Conservation (phyloP, 2,888 invertebrate genomes). For the Brachypterus glaber region DNA sequence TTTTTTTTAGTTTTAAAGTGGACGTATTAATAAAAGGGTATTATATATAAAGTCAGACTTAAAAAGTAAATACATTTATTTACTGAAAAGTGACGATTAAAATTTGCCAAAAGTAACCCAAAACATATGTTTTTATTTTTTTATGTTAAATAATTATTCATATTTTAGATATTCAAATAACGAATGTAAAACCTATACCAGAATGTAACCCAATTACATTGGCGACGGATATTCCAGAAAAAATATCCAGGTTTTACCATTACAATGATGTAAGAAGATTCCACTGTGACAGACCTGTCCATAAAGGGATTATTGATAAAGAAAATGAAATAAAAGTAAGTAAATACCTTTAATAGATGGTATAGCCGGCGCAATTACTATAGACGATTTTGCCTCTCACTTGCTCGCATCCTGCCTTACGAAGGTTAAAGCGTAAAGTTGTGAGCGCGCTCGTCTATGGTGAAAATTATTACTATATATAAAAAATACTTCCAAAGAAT, state of each 20-base stretch:
- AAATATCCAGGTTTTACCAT: conserved; percentile 80
- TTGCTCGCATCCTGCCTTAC: too few species aligned
- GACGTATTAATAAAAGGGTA: not conserved
- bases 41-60: not conserved
- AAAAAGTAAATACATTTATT: not conserved
- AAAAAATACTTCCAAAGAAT: too few species aligned
- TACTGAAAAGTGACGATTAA: not conserved
- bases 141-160: conserved; percentile 4
- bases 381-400: too few species aligned
- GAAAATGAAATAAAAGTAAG: conserved; percentile 86
- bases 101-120: too few species aligned
- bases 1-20: not conserved
- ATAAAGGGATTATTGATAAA: conserved; percentile 82
- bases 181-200: conserved; percentile 84
- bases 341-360: too few species aligned
- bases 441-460: too few species aligned
- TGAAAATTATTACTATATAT: too few species aligned
- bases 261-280: conserved; percentile 86
- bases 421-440: too few species aligned
- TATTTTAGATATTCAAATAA: conserved; percentile 74
- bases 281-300: conserved; percentile 81
- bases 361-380: too few species aligned
- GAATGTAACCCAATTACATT: conserved; percentile 48
- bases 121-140: too few species aligned
- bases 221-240: conserved; percentile 66